phyloP scores from a whole-genome alignment of 1,140 invertebrate genomes.

The Bombus impatiens region DNA sequence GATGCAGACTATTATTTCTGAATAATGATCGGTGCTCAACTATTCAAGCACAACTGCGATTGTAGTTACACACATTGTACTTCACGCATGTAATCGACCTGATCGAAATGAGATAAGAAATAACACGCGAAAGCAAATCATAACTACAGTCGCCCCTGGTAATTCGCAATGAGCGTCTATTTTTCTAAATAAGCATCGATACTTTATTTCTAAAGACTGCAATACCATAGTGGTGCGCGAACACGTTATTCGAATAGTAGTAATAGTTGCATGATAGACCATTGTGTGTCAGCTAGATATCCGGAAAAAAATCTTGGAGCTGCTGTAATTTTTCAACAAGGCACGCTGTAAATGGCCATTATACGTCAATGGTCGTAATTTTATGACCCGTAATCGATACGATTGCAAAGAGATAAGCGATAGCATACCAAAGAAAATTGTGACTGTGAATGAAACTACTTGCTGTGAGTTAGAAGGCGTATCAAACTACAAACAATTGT shows the following conservation, averaged over 20 bases:
- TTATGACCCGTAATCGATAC: neutral
- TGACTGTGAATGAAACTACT: neutral
- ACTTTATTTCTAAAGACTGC: too few species aligned
- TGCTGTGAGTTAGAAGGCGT: neutral
- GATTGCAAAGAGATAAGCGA: neutral
- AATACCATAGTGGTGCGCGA: neutral
- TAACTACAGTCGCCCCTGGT: neutral
- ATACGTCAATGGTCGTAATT: neutral
- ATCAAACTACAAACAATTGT: neutral
- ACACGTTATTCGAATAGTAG: neutral
- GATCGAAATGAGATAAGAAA: slow-evolving; percentile 35
- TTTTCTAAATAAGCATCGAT: neutral
- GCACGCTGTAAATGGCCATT: neutral
- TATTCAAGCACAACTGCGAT: too few species aligned
- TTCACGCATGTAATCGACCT: slow-evolving; percentile 11
- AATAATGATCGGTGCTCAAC: too few species aligned
- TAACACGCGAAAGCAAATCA: neutral
- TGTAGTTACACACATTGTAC: too few species aligned
- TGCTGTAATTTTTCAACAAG: neutral
- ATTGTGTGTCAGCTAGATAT: too few species aligned
- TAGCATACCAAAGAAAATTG: neutral
- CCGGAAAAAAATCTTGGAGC: neutral
- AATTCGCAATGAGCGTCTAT: neutral
- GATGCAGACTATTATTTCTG: too few species aligned
- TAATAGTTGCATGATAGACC: neutral